Evolutionary conservation across 1,140 invertebrate genomes (phyloP), one percentile per base, ranked within the genome.

Genomic region (Brachionus manjavacas): DNA sequence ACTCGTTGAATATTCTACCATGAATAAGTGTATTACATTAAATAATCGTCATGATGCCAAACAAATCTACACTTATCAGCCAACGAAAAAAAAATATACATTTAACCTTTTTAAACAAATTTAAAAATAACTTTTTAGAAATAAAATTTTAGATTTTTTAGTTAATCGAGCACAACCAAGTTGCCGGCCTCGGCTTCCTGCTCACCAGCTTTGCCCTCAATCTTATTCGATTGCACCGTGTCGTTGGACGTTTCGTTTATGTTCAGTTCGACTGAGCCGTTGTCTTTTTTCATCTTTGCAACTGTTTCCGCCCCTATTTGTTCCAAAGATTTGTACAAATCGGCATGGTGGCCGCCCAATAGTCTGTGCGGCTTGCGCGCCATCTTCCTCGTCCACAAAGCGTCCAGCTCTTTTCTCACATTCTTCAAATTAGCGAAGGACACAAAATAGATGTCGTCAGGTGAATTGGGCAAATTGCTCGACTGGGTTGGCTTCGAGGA

Each of bases 201-300:
- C 28, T 76, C 20, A 23, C 25, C 20, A 74, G 39, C 11, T 20
- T 41, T 41, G 16, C 20, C 23, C 16, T 76, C 43, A 76, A 76
- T 76, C 72, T 76, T 76, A 76, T 76, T 76, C 72, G 72, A 76
- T 76, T 76, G 41, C 28, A 76, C 25, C 25, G 72, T 76, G 25
- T 76, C 72, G 25, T 76, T 76, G 20, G 72, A 76, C 1, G 72
- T 28, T 11, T 76, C 72, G 16, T 76, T 76, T 11, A 23, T 39
- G 41, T 76, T 76, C 20, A 49, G 41, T 28, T 76, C 72, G 14
- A 49, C 20, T 25, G 72, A 76, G 1, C 46, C 72, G 9, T 74
- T 74, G 6, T 39, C 39, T 20, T 74, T 39, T 74, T 74, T 74
- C 25, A 25, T 0, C 49, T 76, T 76, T 12, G 41, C 41, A 9